Evolutionary conservation across 1,140 invertebrate species (phyloP), one percentile per base, ranked within the genome.

Genomic region (Thaumetopoea pityocampa): DNA sequence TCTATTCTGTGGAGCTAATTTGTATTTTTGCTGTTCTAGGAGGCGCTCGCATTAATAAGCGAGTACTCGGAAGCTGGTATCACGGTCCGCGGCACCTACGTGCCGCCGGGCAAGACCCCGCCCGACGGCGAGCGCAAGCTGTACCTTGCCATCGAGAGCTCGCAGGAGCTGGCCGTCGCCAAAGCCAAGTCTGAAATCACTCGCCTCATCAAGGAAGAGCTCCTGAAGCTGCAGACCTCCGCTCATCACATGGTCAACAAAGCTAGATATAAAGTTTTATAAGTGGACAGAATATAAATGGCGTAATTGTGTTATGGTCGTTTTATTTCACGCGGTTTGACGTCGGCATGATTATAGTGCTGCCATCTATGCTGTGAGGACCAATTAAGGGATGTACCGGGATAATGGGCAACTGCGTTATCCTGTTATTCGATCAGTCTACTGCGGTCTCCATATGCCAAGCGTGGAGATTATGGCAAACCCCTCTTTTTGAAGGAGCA

Each of bases 11-110:
- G 5, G n/a, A n/a, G n/a, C n/a, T n/a, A n/a, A n/a, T n/a, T n/a
- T n/a, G n/a, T n/a, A n/a, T n/a, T n/a, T n/a, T n/a, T n/a, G n/a
- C n/a, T n/a, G 38, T 62, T 49, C 11, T 80, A 94, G 92, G 98
- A 99, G 86, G 97, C 97, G 1, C 83, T 99, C 33, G 97, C 97
- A 1, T 96, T 99, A 68, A 99, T 99, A 55, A 97, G 96, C 10
- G 98, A 99, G 79, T 99, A 99, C 83, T 98, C 97, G 0, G 98
- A 99, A 82, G 98, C 98, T 2, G 98, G 98, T 28, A 94, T 99
- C 11, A 99, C 98, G 0, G 98, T 99, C 0, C 88, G 98, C 18
- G 98, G 98, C n/a, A 98, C 97, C 0, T 99, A 97, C 71, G 96
- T 97, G 29, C 93, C 92, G 0, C 87, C 93, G 5, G 95, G 95